Percentiles rank a stretch among this genome's conserved stretches.
These are phyloP conservation scores for Zaprionus lineosus DNA, from an alignment of 2,888 invertebrate genomes.

Conservation along the genomic window DNA sequence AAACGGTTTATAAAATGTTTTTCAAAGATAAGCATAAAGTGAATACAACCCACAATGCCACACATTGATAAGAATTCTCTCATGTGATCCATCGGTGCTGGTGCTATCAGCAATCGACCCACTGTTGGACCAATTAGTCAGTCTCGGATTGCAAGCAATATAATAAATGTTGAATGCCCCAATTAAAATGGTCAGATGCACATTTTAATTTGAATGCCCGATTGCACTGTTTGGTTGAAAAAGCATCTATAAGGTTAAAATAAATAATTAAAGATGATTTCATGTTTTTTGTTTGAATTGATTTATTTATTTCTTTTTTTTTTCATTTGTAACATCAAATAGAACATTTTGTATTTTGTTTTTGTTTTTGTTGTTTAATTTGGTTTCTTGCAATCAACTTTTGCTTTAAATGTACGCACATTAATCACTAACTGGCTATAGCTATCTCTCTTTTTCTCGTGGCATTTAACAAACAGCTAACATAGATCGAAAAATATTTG, in stretches of 20 bases:
- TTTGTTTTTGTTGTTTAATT: conserved; percentile 18
- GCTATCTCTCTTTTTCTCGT: conserved; percentile 10
- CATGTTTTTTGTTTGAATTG: conserved; percentile 29
- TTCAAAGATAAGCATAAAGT: too few relatives aligned
- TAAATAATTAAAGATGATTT: neutral
- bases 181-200: neutral
- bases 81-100: conserved; percentile 20
- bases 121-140: conserved; percentile 29
- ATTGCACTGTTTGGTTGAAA: neutral
- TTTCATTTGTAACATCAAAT: conserved; percentile 76
- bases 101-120: conserved; percentile 24
- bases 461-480: conserved; percentile 67
- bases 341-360: conserved; percentile 61
- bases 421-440: conserved; percentile 30
- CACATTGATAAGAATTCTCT: too few relatives aligned
- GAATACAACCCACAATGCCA: too few relatives aligned
- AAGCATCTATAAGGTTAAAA: too few relatives aligned
- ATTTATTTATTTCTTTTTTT: conserved; percentile 63
- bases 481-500: conserved; percentile 71
- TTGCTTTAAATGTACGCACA: conserved; percentile 24
- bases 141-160: conserved; percentile 16
- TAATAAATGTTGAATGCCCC: conserved; percentile 8
- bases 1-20: too few relatives aligned
- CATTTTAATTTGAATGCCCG: conserved; percentile 18
- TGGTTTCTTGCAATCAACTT: conserved; percentile 28